Evolutionary conservation across 2,888 invertebrate species (phyloP).

Genomic region (Lithophane ornitopus): DNA sequence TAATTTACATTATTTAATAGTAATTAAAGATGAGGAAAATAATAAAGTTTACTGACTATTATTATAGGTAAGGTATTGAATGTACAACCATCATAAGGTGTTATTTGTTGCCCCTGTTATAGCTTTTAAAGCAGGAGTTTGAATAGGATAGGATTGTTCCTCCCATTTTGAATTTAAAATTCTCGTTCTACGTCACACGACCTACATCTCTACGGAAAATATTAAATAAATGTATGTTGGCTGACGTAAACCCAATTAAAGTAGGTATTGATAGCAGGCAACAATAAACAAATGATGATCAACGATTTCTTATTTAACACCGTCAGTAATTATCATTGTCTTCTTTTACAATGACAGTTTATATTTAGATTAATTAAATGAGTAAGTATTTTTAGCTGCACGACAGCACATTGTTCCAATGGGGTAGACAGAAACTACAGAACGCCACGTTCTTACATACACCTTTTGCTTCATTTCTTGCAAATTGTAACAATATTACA

Average conservation of each 20-base stretch:
- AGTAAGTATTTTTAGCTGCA: conserved; percentile 2
- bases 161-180: conserved; percentile 6
- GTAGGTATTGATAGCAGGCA: not conserved
- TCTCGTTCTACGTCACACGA: conserved; percentile 6
- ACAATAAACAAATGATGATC: conserved; percentile 12
- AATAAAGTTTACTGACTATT: not conserved
- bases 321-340: conserved; percentile 19
- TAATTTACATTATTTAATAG: conserved; percentile 10
- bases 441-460: too few relatives aligned
- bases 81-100: not conserved
- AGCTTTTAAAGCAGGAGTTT: not conserved
- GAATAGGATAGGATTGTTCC: not conserved
- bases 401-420: not conserved
- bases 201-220: not conserved
- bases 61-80: not conserved
- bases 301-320: conserved; percentile 4
- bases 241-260: not conserved
- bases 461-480: too few relatives aligned
- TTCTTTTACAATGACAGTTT: not conserved
- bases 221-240: not conserved
- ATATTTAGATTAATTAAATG: conserved; percentile 5
- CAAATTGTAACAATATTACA: conserved; percentile 19
- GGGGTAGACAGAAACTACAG: too few relatives aligned
- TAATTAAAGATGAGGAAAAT: conserved; percentile 39
- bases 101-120: not conserved